Base-by-base conservation (phyloP, 2,797 vertebrate genomes). In the Cichlasoma orientale region DNA sequence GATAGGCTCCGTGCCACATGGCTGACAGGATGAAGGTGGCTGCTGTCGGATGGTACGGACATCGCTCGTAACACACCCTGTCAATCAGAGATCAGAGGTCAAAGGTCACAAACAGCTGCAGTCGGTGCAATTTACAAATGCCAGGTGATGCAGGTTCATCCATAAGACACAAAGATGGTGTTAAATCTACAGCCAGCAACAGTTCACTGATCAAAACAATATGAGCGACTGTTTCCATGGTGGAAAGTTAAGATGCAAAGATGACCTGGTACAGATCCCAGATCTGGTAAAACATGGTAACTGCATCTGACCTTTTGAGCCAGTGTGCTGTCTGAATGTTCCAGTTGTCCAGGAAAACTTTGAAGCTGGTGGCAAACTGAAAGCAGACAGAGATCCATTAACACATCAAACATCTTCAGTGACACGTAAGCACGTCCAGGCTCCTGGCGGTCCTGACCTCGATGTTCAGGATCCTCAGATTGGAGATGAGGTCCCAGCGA, bases 271-370 rank as follows among this genome's bases (percentile, higher is more conserved):
- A 66, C 38, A 47, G 23, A 66, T 66, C 44, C 14, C 61, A 47
- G 23, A 47, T 66, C 38, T 47, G 61, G 38, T 47, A 47, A 47
- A 44, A 44, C 41, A 14, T 12, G 13, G 4, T 41, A 41, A 13
- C 13, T 56, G 27, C 18, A 56, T 23, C 73, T 75, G 94, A 98
- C 97, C 97, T 96, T 95, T 98, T 98, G 69, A 98, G 97, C 97
- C 97, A 98, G 66, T 97, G 96, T 55, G 96, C 97, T n/a, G 97
- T 98, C 92, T 98, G 97, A 83, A 98, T 98, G 90, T 98, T 98
- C 97, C 97, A 98, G 82, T 98, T 98, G 94, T 98, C 97, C 21
- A 98, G 96, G 93, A 98, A 98, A 93, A 98, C 96, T 93, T 98
- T 98, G 94, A 98, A 98, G 92, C 97, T 98, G 79, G 97, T 98